A percentile compares a stretch with the other conserved stretches of the same genome.
Evolutionary conservation across 2,797 vertebrate species (phyloP).

Genomic region (Alosa sapidissima): DNA sequence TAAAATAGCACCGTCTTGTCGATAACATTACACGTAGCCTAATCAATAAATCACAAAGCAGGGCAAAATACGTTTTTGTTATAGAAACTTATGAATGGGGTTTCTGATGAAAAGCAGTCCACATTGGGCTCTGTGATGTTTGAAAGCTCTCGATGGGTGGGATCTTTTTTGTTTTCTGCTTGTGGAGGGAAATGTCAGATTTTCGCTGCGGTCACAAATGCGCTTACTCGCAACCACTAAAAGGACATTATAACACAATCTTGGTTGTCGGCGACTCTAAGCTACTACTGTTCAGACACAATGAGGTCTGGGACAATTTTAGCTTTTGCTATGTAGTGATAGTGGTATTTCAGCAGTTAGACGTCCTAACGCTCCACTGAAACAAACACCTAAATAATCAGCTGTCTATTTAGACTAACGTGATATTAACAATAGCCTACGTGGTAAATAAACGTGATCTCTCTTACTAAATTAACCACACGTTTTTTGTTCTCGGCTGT

Average conservation of each 20-base stretch:
- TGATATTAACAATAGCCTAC: not conserved
- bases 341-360: not conserved
- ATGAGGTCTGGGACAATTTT: not conserved
- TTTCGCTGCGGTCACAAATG: slow-evolving; percentile 45
- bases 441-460: not conserved
- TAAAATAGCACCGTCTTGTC: not conserved
- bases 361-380: not conserved
- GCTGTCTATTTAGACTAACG: too few species aligned
- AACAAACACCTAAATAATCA: not conserved
- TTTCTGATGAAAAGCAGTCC: not conserved
- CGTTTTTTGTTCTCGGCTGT: not conserved
- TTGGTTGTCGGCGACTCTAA: slow-evolving; percentile 6
- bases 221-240: slow-evolving; percentile 34
- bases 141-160: slow-evolving; percentile 17
- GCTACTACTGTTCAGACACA: not conserved
- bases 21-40: not conserved
- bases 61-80: not conserved
- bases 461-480: not conserved
- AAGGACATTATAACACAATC: slow-evolving; percentile 36
- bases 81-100: not conserved
- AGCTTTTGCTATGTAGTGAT: not conserved
- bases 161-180: not conserved
- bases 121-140: not conserved
- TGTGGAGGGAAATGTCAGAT: slow-evolving; percentile 44
- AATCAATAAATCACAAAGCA: not conserved